These are phyloP conservation scores for Rhagophthalmus giganteus DNA, from an alignment of 2,888 invertebrate species.

Conservation along the genomic window DNA sequence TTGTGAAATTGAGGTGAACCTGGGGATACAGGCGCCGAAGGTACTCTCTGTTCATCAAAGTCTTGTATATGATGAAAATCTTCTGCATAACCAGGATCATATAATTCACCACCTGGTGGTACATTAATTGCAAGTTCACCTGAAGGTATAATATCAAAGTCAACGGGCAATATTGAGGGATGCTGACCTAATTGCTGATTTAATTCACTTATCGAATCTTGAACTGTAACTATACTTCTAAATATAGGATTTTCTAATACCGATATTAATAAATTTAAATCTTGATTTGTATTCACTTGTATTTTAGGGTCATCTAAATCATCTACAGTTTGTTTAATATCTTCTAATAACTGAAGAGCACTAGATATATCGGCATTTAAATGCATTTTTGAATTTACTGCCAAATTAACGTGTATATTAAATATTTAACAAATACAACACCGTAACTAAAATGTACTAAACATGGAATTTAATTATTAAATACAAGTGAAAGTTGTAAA, in stretches of 20 bases:
- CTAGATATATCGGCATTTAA: constrained; percentile 79
- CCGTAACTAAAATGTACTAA: no score
- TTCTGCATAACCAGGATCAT: constrained; percentile 60
- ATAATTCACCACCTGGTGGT: constrained; percentile 62
- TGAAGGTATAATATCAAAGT: constrained; percentile 88
- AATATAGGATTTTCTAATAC: constrained; percentile 89
- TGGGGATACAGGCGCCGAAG: constrained; percentile 73
- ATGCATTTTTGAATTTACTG: constrained; percentile 55
- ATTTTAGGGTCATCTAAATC: constrained; percentile 82
- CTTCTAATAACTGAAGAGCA: constrained; percentile 85
- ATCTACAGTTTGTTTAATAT: constrained; percentile 83
- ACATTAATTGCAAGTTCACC: constrained; percentile 68
- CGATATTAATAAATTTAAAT: constrained; percentile 79
- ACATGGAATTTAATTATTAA: no score
- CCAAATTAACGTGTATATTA: no score
- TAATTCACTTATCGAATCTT: constrained; percentile 87
- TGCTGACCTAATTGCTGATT: constrained; percentile 86
- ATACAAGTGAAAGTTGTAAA: no score
- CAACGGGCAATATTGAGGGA: constrained; percentile 89
- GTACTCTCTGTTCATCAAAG: constrained; percentile 77
- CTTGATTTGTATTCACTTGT: constrained; percentile 73
- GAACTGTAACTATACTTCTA: constrained; percentile 84
- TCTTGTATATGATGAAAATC: constrained; percentile 58
- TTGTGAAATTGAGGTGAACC: constrained; percentile 71
- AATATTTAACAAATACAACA: no score